phyloP scores from a whole-genome alignment of 2,888 invertebrate species.

The Tricholauxania praeusta region DNA sequence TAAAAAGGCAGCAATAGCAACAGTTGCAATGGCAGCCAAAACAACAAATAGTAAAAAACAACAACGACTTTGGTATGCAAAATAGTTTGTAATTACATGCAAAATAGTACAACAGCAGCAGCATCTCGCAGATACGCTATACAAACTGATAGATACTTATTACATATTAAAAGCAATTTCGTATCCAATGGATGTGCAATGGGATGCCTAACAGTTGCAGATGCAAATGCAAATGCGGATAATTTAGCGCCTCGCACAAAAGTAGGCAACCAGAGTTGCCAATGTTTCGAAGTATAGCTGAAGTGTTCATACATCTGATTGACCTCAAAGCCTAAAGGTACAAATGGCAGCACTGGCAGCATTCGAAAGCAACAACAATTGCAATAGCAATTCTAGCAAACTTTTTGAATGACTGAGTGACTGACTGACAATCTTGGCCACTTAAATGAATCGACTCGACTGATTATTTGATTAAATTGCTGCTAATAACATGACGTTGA shows the following conservation, averaged over 20 bases:
- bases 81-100: slow-evolving; percentile 60
- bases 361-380: slow-evolving; percentile 14
- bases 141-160: slow-evolving; percentile 25
- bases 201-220: slow-evolving; percentile 33
- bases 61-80: slow-evolving; percentile 61
- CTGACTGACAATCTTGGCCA: background rate
- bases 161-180: slow-evolving; percentile 25
- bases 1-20: slow-evolving; percentile 24
- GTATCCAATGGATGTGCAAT: slow-evolving; percentile 21
- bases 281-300: no score
- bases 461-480: slow-evolving; percentile 67
- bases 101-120: slow-evolving; percentile 43
- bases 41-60: slow-evolving; percentile 47
- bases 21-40: slow-evolving; percentile 18
- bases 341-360: slow-evolving; percentile 15
- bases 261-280: background rate
- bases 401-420: background rate
- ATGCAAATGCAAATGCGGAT: slow-evolving; percentile 21
- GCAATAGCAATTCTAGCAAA: background rate
- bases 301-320: no score
- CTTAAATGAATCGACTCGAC: slow-evolving; percentile 54
- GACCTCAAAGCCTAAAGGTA: background rate
- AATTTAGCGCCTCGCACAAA: slow-evolving; percentile 24
- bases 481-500: slow-evolving; percentile 66
- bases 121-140: slow-evolving; percentile 11